phyloP scores from a whole-genome alignment of 1,140 invertebrate species.

The Caenorhabditis remanei region DNA sequence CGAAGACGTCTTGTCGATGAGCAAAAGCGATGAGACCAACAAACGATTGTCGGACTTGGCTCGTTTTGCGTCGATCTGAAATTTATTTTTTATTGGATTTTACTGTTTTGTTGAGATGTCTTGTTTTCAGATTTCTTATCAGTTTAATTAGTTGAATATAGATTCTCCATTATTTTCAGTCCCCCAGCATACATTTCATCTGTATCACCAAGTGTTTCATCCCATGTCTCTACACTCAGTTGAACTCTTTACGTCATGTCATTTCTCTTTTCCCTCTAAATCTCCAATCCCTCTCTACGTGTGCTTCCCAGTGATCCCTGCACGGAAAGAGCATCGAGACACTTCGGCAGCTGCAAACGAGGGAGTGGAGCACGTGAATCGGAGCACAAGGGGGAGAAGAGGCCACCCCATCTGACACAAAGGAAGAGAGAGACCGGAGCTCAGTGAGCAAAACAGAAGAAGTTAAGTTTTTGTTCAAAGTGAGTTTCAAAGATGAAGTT shows the following conservation, averaged over 20 bases:
- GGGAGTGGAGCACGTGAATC: background rate
- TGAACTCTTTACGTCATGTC: constrained; percentile 6
- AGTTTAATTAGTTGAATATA: too few species aligned
- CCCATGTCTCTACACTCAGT: background rate
- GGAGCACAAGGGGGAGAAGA: background rate
- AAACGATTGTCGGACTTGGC: constrained; percentile 53
- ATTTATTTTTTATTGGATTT: background rate
- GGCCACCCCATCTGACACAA: too few species aligned
- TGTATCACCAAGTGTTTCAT: too few species aligned
- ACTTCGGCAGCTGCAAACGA: background rate
- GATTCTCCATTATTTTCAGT: too few species aligned
- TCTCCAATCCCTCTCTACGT: background rate
- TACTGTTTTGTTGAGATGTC: background rate
- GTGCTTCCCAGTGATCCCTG: background rate
- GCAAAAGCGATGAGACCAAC: constrained; percentile 51
- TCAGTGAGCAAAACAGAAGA: constrained; percentile 3
- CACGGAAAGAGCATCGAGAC: constrained; percentile 1
- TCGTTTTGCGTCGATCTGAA: constrained; percentile 46
- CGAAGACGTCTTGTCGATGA: constrained; percentile 58
- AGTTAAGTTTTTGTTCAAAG: too few species aligned
- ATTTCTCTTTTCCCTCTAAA: background rate
- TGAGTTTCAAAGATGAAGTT: too few species aligned
- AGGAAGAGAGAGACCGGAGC: background rate
- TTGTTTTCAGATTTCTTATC: too few species aligned
- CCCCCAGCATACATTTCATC: too few species aligned